Conservation (phyloP, 2,797 vertebrate species). For the Gymnopithys bicolor region DNA sequence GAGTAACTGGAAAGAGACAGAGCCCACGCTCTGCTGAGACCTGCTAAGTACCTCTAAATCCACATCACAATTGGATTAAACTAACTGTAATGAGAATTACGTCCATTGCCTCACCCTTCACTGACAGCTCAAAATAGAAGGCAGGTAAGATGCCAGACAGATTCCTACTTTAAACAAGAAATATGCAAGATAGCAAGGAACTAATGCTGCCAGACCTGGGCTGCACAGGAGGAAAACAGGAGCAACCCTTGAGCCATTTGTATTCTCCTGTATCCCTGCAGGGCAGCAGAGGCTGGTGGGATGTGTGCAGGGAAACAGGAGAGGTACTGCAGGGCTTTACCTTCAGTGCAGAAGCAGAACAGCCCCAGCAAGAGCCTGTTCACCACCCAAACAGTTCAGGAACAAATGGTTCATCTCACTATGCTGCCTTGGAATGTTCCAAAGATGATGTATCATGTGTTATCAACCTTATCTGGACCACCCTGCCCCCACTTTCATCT, state of each 20-base stretch:
- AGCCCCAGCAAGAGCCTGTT: background rate
- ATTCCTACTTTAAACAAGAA: background rate
- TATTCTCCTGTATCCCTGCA: background rate
- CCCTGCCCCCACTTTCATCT: slow-evolving; percentile 62
- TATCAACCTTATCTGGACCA: slow-evolving; percentile 69
- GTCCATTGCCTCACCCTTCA: slow-evolving; percentile 28
- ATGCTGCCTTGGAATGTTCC: background rate
- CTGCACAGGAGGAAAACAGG: background rate
- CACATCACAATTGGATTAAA: slow-evolving; percentile 69
- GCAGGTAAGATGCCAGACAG: background rate
- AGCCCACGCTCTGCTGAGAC: background rate
- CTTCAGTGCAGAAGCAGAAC: background rate
- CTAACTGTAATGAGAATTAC: slow-evolving; percentile 39
- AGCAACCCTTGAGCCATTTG: background rate
- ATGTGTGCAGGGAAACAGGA: background rate
- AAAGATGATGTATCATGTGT: slow-evolving; percentile 54
- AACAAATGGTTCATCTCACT: slow-evolving; percentile 56
- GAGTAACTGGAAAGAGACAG: background rate
- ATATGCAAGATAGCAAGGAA: background rate
- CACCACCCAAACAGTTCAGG: background rate
- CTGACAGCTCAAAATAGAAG: slow-evolving; percentile 41
- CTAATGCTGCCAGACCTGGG: background rate
- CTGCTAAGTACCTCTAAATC: slow-evolving; percentile 46
- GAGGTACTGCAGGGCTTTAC: background rate
- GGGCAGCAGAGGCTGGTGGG: background rate